These are phyloP conservation scores for Sarcophilus harrisii DNA, from an alignment of 2,797 vertebrate species.

Conservation along the genomic window DNA sequence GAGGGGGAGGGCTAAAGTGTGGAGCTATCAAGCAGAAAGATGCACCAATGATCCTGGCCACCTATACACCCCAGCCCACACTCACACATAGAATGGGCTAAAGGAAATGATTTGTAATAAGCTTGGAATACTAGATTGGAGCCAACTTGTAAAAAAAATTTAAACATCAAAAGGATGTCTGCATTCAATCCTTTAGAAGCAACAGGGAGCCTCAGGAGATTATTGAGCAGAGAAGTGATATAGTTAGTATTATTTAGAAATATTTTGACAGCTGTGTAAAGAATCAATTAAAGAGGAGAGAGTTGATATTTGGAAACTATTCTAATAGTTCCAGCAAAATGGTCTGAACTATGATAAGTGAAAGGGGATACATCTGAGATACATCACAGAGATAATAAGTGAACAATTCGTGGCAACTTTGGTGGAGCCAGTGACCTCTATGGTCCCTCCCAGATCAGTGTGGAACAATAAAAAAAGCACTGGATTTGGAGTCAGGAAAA, in stretches of 20 bases:
- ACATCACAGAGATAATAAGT: neutral
- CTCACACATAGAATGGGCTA: neutral
- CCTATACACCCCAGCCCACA: neutral
- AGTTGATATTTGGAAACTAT: neutral
- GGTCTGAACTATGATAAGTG: neutral
- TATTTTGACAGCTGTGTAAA: neutral
- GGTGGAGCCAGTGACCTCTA: neutral
- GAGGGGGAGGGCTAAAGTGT: neutral
- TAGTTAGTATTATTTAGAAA: neutral
- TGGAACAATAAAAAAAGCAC: neutral
- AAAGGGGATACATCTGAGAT: neutral
- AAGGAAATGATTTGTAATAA: neutral
- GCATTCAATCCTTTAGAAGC: neutral
- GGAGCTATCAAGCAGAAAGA: neutral
- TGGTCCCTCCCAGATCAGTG: neutral
- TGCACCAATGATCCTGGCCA: neutral
- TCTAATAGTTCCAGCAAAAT: neutral
- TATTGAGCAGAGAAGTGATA: neutral
- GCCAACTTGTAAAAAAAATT: neutral
- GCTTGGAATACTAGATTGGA: neutral
- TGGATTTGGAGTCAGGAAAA: neutral
- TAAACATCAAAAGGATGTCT: neutral
- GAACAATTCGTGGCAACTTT: neutral
- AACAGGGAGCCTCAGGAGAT: neutral
- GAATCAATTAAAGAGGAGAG: neutral